phyloP scores from a whole-genome alignment of 2,888 invertebrate species.

The Malthinus seriepunctatus region DNA sequence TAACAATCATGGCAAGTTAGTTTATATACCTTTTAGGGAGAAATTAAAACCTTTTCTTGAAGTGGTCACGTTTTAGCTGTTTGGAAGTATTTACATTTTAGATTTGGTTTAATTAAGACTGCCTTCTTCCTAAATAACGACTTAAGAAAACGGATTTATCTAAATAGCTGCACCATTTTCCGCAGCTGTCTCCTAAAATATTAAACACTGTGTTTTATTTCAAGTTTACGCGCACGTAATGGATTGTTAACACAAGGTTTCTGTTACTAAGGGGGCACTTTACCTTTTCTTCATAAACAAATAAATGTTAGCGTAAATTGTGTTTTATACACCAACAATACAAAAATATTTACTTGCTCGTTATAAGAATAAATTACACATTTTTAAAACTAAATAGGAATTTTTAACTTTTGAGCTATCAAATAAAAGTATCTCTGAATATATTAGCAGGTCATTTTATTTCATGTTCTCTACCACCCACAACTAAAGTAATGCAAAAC shows the following conservation, averaged over 20 bases:
- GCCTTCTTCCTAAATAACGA: slow-evolving; percentile 38
- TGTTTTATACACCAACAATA: slow-evolving; percentile 7
- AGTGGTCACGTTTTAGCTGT: slow-evolving; percentile 44
- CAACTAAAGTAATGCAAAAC: slow-evolving; percentile 28
- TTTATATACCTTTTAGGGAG: too few relatives aligned
- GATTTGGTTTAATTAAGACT: slow-evolving; percentile 46
- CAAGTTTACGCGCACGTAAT: slow-evolving; percentile 25
- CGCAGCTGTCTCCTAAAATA: slow-evolving; percentile 38
- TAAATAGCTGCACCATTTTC: slow-evolving; percentile 35
- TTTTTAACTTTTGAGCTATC: slow-evolving; percentile 8
- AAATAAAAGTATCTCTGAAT: slow-evolving; percentile 5
- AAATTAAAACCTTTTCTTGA: not conserved
- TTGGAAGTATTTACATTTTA: slow-evolving; percentile 48
- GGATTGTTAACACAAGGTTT: slow-evolving; percentile 20
- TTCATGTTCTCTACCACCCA: slow-evolving; percentile 19
- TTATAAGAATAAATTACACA: slow-evolving; percentile 3
- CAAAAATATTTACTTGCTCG: not conserved
- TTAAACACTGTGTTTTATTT: slow-evolving; percentile 35
- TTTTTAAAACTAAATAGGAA: slow-evolving; percentile 7
- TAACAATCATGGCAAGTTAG: too few relatives aligned
- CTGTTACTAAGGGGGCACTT: slow-evolving; percentile 5
- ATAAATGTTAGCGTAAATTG: slow-evolving; percentile 8
- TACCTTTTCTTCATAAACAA: slow-evolving; percentile 1
- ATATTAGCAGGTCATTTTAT: slow-evolving; percentile 16
- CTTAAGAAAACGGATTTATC: slow-evolving; percentile 39